phyloP scores from a whole-genome alignment of 2,888 invertebrate species.

The Drosophila putrida region DNA sequence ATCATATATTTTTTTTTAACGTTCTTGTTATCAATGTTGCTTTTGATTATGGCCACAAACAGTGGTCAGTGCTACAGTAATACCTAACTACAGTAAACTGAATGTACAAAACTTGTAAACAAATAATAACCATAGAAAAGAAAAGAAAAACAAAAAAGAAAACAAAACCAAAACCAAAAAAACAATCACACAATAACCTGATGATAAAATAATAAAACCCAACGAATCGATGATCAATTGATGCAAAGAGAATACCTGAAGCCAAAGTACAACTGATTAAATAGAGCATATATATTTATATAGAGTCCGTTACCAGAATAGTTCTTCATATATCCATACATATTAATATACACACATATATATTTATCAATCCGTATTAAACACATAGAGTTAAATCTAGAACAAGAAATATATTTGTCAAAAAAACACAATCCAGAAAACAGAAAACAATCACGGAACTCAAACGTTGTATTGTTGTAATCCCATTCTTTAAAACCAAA shows the following conservation, averaged over 20 bases:
- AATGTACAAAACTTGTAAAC: slow-evolving; percentile 19
- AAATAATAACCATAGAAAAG: background rate
- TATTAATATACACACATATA: slow-evolving; percentile 2
- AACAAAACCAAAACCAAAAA: background rate
- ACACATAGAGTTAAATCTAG: background rate
- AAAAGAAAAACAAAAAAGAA: slow-evolving; percentile 1
- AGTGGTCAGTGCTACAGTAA: slow-evolving; percentile 17
- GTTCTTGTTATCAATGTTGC: slow-evolving; percentile 12
- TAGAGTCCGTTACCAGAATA: slow-evolving; percentile 12
- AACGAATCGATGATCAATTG: slow-evolving; percentile 37
- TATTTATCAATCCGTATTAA: slow-evolving; percentile 2
- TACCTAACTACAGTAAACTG: slow-evolving; percentile 18
- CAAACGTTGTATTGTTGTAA: slow-evolving; percentile 13
- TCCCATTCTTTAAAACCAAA: background rate
- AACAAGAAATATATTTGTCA: background rate
- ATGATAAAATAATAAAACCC: slow-evolving; percentile 16
- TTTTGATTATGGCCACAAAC: slow-evolving; percentile 6
- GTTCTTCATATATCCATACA: background rate
- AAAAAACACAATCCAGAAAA: too few species aligned
- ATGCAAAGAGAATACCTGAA: slow-evolving; percentile 21
- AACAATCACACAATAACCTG: slow-evolving; percentile 13
- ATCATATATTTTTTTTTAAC: slow-evolving; percentile 16
- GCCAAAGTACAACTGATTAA: slow-evolving; percentile 18
- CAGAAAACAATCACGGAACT: slow-evolving; percentile 3
- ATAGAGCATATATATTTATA: slow-evolving; percentile 6